Conservation (phyloP, 2,797 vertebrate genomes). For the Coendou prehensilis region DNA sequence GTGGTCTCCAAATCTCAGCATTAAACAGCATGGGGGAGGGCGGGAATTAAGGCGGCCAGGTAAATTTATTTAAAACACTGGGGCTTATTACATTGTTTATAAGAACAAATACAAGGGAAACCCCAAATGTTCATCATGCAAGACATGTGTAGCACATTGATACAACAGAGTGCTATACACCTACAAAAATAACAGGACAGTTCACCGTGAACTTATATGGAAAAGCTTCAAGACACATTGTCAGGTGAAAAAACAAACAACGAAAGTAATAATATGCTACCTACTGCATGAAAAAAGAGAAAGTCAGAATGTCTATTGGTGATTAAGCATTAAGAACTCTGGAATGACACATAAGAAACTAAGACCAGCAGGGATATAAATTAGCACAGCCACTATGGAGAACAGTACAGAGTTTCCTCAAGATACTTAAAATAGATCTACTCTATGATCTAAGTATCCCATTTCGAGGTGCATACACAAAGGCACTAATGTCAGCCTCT, state of each 20-base stretch:
- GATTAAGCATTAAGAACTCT: not conserved
- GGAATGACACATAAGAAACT: not conserved
- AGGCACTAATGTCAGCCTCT: not conserved
- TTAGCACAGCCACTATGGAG: not conserved
- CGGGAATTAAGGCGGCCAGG: not conserved
- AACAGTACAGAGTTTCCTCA: not conserved
- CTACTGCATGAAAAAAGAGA: not conserved
- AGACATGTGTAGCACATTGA: not conserved
- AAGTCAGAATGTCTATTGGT: not conserved
- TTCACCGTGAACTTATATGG: not conserved
- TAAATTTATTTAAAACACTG: conserved; percentile 8
- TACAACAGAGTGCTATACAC: not conserved
- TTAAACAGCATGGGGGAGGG: not conserved
- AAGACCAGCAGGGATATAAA: not conserved
- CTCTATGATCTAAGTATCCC: not conserved
- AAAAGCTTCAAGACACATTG: not conserved
- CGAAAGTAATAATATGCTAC: not conserved
- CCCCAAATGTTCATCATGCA: not conserved
- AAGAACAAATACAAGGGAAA: conserved; percentile 12
- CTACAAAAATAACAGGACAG: not conserved
- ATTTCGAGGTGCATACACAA: not conserved
- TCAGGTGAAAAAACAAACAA: not conserved
- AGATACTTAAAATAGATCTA: not conserved
- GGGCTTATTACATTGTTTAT: not conserved
- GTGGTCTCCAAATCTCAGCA: not conserved